Evolutionary conservation across 2,888 invertebrate genomes (phyloP).

Genomic region (Choristoneura rosaceana): DNA sequence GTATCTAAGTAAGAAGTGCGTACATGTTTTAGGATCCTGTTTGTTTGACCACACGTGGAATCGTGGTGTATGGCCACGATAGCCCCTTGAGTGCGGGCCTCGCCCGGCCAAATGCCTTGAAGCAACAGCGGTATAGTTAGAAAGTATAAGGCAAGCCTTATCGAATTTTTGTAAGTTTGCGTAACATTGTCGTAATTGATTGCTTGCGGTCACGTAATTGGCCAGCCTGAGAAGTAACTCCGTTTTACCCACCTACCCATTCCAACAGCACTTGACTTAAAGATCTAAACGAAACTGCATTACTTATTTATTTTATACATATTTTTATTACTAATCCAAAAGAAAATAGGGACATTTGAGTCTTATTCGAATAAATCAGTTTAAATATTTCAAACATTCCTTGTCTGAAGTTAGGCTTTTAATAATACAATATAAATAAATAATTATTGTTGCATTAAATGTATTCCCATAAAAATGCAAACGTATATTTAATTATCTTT

Average conservation of each 20-base stretch:
- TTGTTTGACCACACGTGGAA: constrained; percentile 4
- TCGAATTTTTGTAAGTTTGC: constrained; percentile 46
- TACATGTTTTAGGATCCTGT: background rate
- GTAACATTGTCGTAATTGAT: constrained; percentile 45
- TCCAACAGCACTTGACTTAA: background rate
- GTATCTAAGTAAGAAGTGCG: background rate
- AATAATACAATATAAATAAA: too few relatives aligned
- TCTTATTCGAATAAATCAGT: too few relatives aligned
- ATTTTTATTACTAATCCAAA: background rate
- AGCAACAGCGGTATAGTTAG: constrained; percentile 35
- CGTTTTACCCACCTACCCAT: background rate
- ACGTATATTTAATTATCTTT: too few relatives aligned
- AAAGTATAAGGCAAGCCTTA: constrained; percentile 47
- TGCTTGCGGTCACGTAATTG: constrained; percentile 48
- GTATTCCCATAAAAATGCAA: too few relatives aligned
- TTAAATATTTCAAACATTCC: too few relatives aligned
- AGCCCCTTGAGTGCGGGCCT: background rate
- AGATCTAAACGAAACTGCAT: too few relatives aligned
- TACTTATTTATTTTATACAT: too few relatives aligned
- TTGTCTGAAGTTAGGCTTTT: too few relatives aligned
- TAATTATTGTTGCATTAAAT: too few relatives aligned
- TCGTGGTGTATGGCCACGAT: constrained; percentile 1
- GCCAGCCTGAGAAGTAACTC: constrained; percentile 27
- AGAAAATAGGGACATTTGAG: background rate
- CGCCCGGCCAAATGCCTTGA: background rate